phyloP scores from a whole-genome alignment of 1,140 invertebrate species.

The Thaumetopoea pityocampa region DNA sequence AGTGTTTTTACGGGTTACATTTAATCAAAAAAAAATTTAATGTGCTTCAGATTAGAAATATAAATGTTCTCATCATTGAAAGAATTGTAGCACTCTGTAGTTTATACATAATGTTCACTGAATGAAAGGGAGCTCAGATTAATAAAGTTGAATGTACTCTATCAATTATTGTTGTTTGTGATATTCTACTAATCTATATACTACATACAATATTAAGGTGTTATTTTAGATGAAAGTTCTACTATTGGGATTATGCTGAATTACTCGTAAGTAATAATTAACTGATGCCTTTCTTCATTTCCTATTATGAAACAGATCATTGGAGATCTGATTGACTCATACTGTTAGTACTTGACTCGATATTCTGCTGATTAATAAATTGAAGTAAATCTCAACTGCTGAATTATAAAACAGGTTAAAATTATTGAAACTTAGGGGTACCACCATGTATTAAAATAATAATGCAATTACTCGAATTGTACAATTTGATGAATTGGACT shows the following conservation, averaged over 20 bases:
- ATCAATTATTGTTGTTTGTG: slow-evolving; percentile 35
- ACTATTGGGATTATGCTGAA: slow-evolving; percentile 40
- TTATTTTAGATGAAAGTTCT: slow-evolving; percentile 33
- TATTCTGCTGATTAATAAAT: too few species aligned
- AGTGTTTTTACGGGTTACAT: slow-evolving; percentile 14
- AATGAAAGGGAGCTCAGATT: slow-evolving; percentile 37
- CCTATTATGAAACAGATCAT: too few species aligned
- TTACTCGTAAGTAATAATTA: neutral
- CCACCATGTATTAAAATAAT: too few species aligned
- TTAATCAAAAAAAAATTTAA: slow-evolving; percentile 13
- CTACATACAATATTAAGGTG: slow-evolving; percentile 37
- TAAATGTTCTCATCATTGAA: slow-evolving; percentile 15
- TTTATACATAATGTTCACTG: slow-evolving; percentile 30
- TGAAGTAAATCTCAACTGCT: too few species aligned
- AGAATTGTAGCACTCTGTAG: slow-evolving; percentile 59
- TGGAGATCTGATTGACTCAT: too few species aligned
- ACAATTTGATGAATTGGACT: too few species aligned
- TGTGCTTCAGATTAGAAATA: too few species aligned
- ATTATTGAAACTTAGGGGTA: too few species aligned
- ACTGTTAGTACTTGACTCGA: too few species aligned
- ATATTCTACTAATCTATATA: slow-evolving; percentile 27
- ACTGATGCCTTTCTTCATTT: too few species aligned
- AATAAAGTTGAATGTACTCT: slow-evolving; percentile 31
- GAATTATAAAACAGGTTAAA: too few species aligned
- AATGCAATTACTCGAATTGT: too few species aligned